Percentiles rank a stretch among this genome's conserved stretches.
Evolutionary conservation across 2,113 vertebrate genomes (phyloP).

Genomic region (Emydocephalus ijimae): DNA sequence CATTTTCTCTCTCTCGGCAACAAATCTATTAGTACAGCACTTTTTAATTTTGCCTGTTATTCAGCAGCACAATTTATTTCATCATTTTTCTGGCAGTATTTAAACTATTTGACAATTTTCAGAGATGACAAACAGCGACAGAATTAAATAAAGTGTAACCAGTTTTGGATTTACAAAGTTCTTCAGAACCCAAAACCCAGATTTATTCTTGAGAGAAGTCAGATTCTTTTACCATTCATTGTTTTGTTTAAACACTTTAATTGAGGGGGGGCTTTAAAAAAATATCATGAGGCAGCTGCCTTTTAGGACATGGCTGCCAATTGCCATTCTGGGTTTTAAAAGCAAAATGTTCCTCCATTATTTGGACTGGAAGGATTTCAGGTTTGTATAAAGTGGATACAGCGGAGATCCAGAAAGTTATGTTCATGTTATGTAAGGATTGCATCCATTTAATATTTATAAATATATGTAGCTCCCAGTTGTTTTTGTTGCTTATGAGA

Average conservation of each 20-base stretch:
- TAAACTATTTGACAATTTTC: neutral
- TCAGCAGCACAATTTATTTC: neutral
- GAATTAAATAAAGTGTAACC: neutral
- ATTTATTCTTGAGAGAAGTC: neutral
- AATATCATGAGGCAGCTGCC: neutral
- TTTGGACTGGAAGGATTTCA: neutral
- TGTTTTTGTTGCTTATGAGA: neutral
- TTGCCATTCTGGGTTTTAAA: neutral
- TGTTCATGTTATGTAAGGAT: neutral
- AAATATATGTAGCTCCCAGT: neutral
- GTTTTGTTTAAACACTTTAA: neutral
- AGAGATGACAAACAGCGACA: neutral
- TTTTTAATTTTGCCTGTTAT: neutral
- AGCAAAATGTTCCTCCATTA: neutral
- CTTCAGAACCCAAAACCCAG: neutral
- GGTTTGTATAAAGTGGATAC: neutral
- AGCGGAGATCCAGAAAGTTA: neutral
- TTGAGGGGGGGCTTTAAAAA: neutral
- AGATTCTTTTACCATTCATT: neutral
- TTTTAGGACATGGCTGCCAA: neutral
- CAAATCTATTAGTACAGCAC: conserved; percentile 41
- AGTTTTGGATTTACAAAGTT: neutral
- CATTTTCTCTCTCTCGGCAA: conserved; percentile 42
- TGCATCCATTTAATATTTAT: neutral
- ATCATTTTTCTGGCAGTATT: neutral